phyloP scores from a whole-genome alignment of 1,140 invertebrate genomes.

The Danaus plexippus region DNA sequence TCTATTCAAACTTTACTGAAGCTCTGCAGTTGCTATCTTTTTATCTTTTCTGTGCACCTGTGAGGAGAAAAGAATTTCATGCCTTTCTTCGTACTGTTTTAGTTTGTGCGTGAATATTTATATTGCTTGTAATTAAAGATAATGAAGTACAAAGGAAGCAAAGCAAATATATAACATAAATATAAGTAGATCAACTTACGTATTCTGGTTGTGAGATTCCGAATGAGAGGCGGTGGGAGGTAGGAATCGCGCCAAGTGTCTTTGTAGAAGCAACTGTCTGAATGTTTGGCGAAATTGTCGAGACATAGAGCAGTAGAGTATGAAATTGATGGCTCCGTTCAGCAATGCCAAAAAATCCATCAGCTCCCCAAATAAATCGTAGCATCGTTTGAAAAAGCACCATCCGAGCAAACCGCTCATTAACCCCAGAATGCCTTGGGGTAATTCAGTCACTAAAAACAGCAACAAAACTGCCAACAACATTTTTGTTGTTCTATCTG shows the following conservation, averaged over 20 bases:
- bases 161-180: conserved; percentile 4
- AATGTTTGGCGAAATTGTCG: conserved; percentile 93
- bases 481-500: conserved; percentile 92
- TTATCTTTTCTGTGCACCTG: conserved; percentile 59
- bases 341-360: conserved; percentile 94
- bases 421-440: conserved; percentile 83
- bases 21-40: conserved; percentile 47
- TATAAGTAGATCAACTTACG: conserved; percentile 37
- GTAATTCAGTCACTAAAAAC: conserved; percentile 90
- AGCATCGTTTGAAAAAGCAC: conserved; percentile 82
- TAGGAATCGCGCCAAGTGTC: conserved; percentile 57
- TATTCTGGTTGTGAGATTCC: conserved; percentile 56
- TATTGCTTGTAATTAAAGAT: conserved; percentile 3
- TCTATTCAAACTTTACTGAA: conserved; percentile 30
- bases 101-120: too few relatives aligned
- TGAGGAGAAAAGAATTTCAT: conserved; percentile 42
- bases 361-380: conserved; percentile 86
- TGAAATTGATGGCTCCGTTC: conserved; percentile 94
- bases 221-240: conserved; percentile 52
- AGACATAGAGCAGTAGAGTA: conserved; percentile 95
- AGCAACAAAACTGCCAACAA: conserved; percentile 88
- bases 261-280: conserved; percentile 78
- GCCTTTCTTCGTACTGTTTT: conserved; percentile 11
- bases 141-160: conserved; percentile 5
- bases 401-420: conserved; percentile 81